Conservation (phyloP, 2,888 invertebrate species). For the Trichacis sp. region DNA sequence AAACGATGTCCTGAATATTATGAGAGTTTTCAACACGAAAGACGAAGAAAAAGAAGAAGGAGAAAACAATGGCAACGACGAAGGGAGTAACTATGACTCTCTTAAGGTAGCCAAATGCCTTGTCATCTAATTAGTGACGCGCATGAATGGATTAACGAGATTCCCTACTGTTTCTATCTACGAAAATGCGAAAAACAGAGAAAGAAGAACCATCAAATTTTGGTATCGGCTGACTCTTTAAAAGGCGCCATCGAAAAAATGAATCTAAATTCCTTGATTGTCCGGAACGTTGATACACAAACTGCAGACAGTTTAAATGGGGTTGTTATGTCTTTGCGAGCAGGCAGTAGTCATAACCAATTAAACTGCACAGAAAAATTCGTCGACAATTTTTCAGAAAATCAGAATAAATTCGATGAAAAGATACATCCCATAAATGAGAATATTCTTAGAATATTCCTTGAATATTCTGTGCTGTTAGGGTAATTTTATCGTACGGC, state of each 20-base stretch:
- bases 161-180: no score
- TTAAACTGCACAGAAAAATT: constrained; percentile 51
- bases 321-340: constrained; percentile 51
- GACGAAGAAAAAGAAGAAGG: constrained; percentile 27
- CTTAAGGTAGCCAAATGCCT: no score
- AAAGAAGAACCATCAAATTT: constrained; percentile 37
- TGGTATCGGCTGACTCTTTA: constrained; percentile 44
- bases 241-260: constrained; percentile 43
- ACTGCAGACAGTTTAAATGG: constrained; percentile 55
- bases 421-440: background rate
- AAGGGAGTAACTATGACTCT: no score
- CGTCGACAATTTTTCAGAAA: constrained; percentile 38
- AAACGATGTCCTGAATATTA: constrained; percentile 84
- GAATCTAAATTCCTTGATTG: constrained; percentile 44
- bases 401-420: background rate
- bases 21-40: constrained; percentile 74
- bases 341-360: constrained; percentile 42
- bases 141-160: no score
- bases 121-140: no score
- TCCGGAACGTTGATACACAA: constrained; percentile 51
- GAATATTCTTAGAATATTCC: no score
- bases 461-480: no score
- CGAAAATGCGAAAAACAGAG: constrained; percentile 51
- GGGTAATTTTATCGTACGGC: no score
- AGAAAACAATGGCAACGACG: constrained; percentile 23